These are phyloP conservation scores for Cyprinodon brontotheroides DNA, from an alignment of 2,113 vertebrate species.

Conservation along the genomic window DNA sequence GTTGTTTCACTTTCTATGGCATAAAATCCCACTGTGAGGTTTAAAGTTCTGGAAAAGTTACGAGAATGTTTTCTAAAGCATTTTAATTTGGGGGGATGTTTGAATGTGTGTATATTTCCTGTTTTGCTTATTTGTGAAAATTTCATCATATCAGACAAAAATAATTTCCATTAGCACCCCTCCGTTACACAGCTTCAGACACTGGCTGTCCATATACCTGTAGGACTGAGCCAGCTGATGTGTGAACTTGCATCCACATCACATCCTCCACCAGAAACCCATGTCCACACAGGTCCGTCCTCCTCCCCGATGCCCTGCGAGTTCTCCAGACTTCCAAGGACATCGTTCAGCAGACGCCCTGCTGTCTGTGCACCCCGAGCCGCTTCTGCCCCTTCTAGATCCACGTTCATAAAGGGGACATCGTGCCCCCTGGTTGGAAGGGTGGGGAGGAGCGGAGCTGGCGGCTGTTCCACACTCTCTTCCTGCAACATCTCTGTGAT, in stretches of 20 bases:
- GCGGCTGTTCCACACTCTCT: constrained; percentile 27
- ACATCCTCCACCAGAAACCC: constrained; percentile 91
- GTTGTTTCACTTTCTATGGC: not conserved
- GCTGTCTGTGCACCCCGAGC: constrained; percentile 34
- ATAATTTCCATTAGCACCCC: not conserved
- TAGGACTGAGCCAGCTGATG: constrained; percentile 86
- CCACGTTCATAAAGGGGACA: constrained; percentile 91
- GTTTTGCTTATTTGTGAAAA: not conserved
- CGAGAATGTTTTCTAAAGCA: no score
- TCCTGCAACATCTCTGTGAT: constrained; percentile 43
- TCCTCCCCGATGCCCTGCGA: constrained; percentile 77
- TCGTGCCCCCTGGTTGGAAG: constrained; percentile 51
- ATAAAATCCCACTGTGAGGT: not conserved
- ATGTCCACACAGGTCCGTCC: constrained; percentile 86
- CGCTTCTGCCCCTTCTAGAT: constrained; percentile 85
- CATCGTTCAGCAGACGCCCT: constrained; percentile 4
- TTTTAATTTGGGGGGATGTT: no score
- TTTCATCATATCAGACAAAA: not conserved
- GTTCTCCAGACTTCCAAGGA: constrained; percentile 80
- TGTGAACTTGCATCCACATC: constrained; percentile 80
- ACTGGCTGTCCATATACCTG: constrained; percentile 53
- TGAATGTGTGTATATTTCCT: no score
- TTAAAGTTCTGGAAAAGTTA: not conserved
- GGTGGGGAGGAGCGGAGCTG: constrained; percentile 27
- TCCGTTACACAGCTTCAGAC: not conserved